These are phyloP conservation scores for Phaethon lepturus DNA, from an alignment of 2,113 vertebrate genomes.

Conservation along the genomic window DNA sequence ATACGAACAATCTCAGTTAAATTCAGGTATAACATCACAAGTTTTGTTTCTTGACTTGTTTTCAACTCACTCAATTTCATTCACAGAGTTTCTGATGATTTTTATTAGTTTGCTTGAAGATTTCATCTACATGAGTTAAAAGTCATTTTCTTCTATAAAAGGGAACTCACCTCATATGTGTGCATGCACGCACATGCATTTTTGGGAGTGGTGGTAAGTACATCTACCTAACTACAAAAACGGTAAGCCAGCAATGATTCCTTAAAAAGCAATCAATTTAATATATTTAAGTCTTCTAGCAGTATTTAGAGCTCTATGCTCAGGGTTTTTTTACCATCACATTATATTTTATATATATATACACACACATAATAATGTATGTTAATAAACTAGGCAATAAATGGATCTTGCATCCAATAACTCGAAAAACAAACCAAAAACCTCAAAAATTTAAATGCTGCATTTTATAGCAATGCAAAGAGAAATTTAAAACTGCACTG, in stretches of 20 bases:
- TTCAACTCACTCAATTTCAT: not conserved
- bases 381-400: not conserved
- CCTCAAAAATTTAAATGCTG: not conserved
- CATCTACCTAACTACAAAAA: not conserved
- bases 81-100: not conserved
- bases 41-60: not conserved
- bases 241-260: not conserved
- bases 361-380: not conserved
- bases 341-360: not conserved
- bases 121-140: not conserved
- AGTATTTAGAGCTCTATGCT: not conserved
- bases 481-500: not conserved
- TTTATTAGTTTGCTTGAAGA: not conserved
- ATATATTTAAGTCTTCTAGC: not conserved
- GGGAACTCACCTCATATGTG: fast-evolving
- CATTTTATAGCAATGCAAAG: not conserved
- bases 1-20: not conserved
- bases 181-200: fast-evolving
- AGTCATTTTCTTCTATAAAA: not conserved
- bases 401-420: not conserved
- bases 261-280: not conserved
- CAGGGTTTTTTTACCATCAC: not conserved
- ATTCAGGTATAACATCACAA: not conserved
- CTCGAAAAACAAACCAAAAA: not conserved
- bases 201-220: not conserved